Evolutionary conservation across 2,797 vertebrate genomes (phyloP).

Genomic region (Tinamus major): DNA sequence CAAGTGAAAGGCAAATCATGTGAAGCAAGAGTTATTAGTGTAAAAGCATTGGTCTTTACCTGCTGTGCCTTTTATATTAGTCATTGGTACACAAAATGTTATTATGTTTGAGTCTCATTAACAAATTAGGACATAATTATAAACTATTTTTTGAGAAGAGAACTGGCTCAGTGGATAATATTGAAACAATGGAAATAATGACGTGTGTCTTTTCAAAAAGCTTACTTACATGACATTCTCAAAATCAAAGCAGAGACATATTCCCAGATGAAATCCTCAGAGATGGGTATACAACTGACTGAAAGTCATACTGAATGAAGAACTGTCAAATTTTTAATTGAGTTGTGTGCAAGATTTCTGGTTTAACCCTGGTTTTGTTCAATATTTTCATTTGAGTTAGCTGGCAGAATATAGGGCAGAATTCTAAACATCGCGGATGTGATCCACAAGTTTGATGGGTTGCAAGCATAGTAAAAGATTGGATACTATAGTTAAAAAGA

Average conservation of each 20-base stretch:
- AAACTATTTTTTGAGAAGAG: neutral
- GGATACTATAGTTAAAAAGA: neutral
- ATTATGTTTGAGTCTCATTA: slow-evolving; percentile 1
- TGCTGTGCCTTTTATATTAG: slow-evolving; percentile 28
- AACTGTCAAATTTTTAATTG: neutral
- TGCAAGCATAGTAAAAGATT: neutral
- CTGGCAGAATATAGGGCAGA: neutral
- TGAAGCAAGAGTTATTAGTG: slow-evolving; percentile 28
- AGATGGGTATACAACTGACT: neutral
- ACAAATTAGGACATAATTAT: slow-evolving; percentile 17
- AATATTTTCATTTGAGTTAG: neutral
- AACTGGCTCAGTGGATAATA: neutral
- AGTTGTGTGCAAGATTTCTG: neutral
- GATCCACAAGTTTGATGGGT: neutral
- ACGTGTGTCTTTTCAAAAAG: neutral
- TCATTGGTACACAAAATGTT: slow-evolving; percentile 18
- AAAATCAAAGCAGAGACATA: neutral
- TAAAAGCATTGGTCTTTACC: slow-evolving; percentile 11
- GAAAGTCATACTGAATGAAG: neutral
- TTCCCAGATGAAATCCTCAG: neutral
- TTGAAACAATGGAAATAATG: neutral
- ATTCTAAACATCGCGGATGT: neutral
- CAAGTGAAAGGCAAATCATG: slow-evolving; percentile 29
- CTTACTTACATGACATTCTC: neutral
- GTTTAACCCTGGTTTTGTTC: neutral